A percentile compares a stretch with the other conserved stretches of the same genome.
Evolutionary conservation across 2,113 vertebrate genomes (phyloP).

Genomic region (Mesoclemmys tuberculata): DNA sequence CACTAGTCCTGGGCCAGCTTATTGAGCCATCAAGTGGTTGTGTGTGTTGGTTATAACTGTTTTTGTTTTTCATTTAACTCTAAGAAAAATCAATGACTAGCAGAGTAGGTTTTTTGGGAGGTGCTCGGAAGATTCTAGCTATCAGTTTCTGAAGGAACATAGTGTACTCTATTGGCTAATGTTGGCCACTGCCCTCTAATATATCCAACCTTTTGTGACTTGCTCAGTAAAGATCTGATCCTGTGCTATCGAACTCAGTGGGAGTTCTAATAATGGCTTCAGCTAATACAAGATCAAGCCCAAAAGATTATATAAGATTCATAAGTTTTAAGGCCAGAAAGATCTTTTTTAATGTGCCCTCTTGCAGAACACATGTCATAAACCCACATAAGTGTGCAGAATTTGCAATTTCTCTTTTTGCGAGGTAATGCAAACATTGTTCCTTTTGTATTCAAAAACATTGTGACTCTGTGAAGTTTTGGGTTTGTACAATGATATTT

Average conservation of each 20-base stretch:
- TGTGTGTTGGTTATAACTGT: background rate
- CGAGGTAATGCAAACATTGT: background rate
- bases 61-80: background rate
- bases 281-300: background rate
- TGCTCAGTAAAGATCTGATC: accelerated
- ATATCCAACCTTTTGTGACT: background rate
- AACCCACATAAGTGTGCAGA: background rate
- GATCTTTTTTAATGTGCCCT: background rate
- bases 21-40: background rate
- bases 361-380: background rate
- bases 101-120: background rate
- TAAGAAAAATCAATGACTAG: background rate
- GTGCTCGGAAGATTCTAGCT: background rate
- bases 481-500: background rate
- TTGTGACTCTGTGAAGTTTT: background rate
- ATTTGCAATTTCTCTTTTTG: background rate
- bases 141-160: background rate
- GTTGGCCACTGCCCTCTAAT: background rate
- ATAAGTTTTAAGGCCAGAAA: background rate
- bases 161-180: background rate
- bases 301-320: accelerated
- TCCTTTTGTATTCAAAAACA: background rate
- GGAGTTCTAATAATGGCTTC: background rate
- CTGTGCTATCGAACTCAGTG: background rate
- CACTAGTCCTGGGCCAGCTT: background rate